Percentiles rank a stretch among this genome's conserved stretches.
Conservation (phyloP, 2,797 vertebrate genomes). For the Ficedula albicollis region DNA sequence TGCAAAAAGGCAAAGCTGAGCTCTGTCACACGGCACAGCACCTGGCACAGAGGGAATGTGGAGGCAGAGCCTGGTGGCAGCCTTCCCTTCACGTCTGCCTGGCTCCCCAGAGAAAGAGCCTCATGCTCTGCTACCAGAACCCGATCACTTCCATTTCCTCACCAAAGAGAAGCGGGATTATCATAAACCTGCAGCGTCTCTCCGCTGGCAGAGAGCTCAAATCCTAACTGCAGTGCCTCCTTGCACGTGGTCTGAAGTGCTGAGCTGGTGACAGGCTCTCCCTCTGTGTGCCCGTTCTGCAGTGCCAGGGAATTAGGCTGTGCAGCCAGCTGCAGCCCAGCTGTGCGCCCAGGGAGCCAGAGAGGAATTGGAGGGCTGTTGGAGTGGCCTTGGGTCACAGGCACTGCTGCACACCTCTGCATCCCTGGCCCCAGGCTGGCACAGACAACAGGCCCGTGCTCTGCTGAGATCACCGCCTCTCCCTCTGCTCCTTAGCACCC, state of each 20-base stretch:
- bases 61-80: slow-evolving; percentile 14
- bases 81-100: background rate
- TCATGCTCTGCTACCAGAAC: background rate
- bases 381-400: background rate
- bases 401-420: background rate
- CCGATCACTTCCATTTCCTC: background rate
- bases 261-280: background rate
- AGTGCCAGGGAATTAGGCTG: background rate
- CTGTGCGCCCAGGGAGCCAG: background rate
- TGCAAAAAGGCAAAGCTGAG: background rate
- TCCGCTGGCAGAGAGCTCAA: background rate
- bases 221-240: background rate
- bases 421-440: background rate
- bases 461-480: background rate
- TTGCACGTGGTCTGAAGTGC: background rate
- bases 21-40: background rate
- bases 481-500: background rate
- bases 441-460: background rate
- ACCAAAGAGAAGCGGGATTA: background rate
- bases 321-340: background rate
- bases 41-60: background rate
- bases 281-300: background rate
- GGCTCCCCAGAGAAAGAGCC: background rate
- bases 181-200: background rate
- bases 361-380: background rate